Evolutionary conservation across 1,140 invertebrate genomes (phyloP), one percentile per base, ranked within the genome.

Genomic region (Wasmannia auropunctata): DNA sequence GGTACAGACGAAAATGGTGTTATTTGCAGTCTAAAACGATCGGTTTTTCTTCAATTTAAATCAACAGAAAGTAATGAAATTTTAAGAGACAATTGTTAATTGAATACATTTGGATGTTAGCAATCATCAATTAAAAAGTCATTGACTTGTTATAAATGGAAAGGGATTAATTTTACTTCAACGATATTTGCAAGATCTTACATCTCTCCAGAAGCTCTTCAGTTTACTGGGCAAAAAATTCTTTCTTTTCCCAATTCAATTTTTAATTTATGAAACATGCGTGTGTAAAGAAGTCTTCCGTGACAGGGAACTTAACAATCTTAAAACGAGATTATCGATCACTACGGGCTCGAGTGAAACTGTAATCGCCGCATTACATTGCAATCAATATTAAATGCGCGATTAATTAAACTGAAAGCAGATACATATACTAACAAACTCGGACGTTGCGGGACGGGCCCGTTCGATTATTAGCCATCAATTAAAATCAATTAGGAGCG

Each of bases 401-500:
- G 56, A 62, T 84, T 84, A 76, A 84, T 84, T 84, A 62, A 84
- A 63, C 40, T 49, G 46, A 43, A 49, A 51, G 25, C 54, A 84
- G 22, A 76, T 56, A 81, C 34, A 46, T 46, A 43, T 56, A 54
- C 10, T 49, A 54, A 76, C 37, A 46, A 62, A 49, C 28, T 43
- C 40, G 28, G 54, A 34, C 40, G 40, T 34, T n/a, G n/a, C 51
- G 5, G 43, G 22, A 75, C 25, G 70, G 22, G 14, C 70, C 65
- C 14, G 37, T 28, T 65, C 51, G 56, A 84, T 76, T 76, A 76
- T 84, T 84, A 84, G 40, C 43, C 25, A 37, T 60, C 81, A 77
- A 76, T 84, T 84, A 84, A 84, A 76, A 81, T 72, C 70, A 76
- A 84, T 76, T 84, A 84, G 43, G 34, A 49, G 19, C n/a, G 54